Evolutionary conservation across 92 coral and sea anemone genomes (phyloP).

Genomic region (Chrysogorgia sp.): DNA sequence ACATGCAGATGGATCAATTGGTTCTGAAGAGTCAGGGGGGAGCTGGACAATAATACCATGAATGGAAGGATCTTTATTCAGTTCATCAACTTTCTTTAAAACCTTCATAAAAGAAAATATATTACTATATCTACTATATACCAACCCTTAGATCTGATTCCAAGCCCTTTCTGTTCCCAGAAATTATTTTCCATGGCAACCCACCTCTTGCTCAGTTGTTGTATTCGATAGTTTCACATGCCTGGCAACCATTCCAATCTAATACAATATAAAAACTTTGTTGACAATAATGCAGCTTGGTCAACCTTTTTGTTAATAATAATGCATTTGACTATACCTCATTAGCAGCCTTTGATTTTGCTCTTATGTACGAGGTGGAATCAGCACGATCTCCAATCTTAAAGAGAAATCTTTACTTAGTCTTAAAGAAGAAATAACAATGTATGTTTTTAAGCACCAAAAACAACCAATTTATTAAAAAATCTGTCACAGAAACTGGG

Average conservation of each 20-base stretch:
- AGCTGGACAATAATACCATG: constrained; percentile 98
- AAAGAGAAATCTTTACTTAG: no score
- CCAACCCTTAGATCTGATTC: no score
- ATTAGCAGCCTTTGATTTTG: constrained; percentile 91
- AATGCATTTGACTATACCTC: no score
- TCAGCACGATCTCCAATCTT: constrained; percentile 96
- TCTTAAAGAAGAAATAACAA: no score
- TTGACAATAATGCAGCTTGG: no score
- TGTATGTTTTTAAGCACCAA: no score
- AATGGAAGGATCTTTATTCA: constrained; percentile 81
- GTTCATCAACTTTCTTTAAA: constrained; percentile 78
- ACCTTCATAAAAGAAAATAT: constrained; percentile 55
- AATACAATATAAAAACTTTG: not conserved
- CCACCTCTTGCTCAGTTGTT: constrained; percentile 83
- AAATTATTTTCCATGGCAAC: constrained; percentile 12
- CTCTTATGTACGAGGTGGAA: constrained; percentile 83
- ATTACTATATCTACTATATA: not conserved
- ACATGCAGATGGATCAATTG: constrained; percentile 87
- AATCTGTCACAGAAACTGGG: no score
- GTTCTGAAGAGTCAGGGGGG: constrained; percentile 93
- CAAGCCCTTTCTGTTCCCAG: no score
- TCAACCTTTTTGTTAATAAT: not conserved
- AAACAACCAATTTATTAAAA: no score
- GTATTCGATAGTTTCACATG: constrained; percentile 93
- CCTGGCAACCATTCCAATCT: constrained; percentile 96